Evolutionary conservation across 2,888 invertebrate species (phyloP), one percentile per base, ranked within the genome.

Genomic region (Parascotia fuliginaria): DNA sequence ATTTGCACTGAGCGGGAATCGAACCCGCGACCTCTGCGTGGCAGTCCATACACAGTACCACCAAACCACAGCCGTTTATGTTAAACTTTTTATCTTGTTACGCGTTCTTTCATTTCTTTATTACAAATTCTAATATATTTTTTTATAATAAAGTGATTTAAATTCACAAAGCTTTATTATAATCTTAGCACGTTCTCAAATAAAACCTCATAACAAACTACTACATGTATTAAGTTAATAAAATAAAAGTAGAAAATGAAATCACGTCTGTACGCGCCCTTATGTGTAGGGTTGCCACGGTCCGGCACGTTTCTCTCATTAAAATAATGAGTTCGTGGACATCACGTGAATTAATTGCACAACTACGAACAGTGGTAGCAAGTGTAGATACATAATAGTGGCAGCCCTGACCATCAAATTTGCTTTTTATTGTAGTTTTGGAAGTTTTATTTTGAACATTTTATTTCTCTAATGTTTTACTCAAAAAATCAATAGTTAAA

Each of bases 301-400:
- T 41, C 70, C 65, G 62, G 70, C 79, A 80, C 81, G 81, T 77
- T 59, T 55, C 66, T 15, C 80, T 85, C 85, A 85, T 87, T 87
- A 86, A 79, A 77, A 75, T 85, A 87, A 86, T 83, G 85, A 83
- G 77, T 40, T 65, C 55, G 73, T 66, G 79, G 77, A 79, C 84
- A 79, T 58, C 62, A 74, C 57, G 44, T 41, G 77, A 79, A 84
- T 85, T 86, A 86, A 85, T 86, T 85, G 82, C 78, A 70, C 68
- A 65, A 64, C 56, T 59, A 61, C 36, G 48, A 49, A 48, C 53
- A 33, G 34, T 61, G 70, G 54, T 63, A 73, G 28, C 49, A 54
- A 64, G 60, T 63, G 59, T 36, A 45, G 39, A 38, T 39, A 31
- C 15, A 42, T 60, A 65, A 65, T 58, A 60, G 60, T 55, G 47